phyloP scores from a whole-genome alignment of 2,797 vertebrate genomes.

The Xenentodon cancila region DNA sequence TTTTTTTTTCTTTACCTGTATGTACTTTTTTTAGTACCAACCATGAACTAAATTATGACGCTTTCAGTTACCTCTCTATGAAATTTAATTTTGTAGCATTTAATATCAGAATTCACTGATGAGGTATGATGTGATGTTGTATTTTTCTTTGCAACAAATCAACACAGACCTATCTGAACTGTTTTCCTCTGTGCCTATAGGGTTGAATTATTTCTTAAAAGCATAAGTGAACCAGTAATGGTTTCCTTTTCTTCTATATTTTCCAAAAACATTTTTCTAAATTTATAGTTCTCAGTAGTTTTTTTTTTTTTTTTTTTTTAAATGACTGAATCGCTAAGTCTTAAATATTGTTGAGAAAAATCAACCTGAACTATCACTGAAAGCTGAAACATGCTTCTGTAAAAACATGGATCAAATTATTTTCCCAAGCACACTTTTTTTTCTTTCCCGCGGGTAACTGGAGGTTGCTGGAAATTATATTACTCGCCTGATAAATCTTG shows the following conservation, averaged over 20 bases:
- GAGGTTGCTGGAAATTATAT: neutral
- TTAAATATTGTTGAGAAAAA: conserved; percentile 6
- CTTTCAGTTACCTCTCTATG: neutral
- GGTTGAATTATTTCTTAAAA: neutral
- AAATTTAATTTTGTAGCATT: conserved; percentile 1
- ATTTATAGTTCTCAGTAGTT: too few species aligned
- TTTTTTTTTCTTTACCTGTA: conserved; percentile 10
- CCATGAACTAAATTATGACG: conserved; percentile 14
- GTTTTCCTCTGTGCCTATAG: too few species aligned
- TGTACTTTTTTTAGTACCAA: conserved; percentile 27
- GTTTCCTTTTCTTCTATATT: too few species aligned
- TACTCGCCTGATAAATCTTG: conserved; percentile 16
- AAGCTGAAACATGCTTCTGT: conserved; percentile 35
- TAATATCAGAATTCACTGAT: neutral
- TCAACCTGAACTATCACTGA: neutral
- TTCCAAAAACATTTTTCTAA: too few species aligned
- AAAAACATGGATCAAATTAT: conserved; percentile 1
- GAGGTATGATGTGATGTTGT: neutral
- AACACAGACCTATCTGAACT: neutral
- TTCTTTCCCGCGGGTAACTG: too few species aligned
- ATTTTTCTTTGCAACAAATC: conserved; percentile 1
- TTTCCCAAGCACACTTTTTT: neutral
- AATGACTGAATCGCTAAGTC: too few species aligned
- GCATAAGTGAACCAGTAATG: too few species aligned
- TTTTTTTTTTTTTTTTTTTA: too few species aligned